phyloP scores from a whole-genome alignment of 2,797 vertebrate species.

The Fringilla coelebs region DNA sequence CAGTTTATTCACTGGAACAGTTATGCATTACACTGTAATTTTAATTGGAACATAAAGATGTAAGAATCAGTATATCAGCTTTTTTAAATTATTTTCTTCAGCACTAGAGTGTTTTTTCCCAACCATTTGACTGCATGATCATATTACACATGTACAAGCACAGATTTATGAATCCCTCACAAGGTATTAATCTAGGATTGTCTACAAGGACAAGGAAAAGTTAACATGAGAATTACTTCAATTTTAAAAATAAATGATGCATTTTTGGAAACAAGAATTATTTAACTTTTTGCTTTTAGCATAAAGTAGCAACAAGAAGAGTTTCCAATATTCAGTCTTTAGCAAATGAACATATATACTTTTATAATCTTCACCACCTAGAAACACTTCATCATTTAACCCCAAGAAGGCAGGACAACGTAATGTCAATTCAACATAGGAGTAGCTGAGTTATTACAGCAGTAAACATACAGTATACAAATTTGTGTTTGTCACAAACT shows the following conservation, averaged over 20 bases:
- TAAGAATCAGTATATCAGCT: constrained; percentile 65
- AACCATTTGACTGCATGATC: constrained; percentile 67
- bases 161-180: constrained; percentile 65
- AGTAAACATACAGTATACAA: constrained; percentile 69
- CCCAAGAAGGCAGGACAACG: constrained; percentile 67
- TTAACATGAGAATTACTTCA: constrained; percentile 60
- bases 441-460: constrained; percentile 67
- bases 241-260: constrained; percentile 64
- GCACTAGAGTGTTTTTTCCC: constrained; percentile 68
- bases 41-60: constrained; percentile 71
- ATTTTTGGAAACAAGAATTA: constrained; percentile 61
- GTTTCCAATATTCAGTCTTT: constrained; percentile 58
- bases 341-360: constrained; percentile 64
- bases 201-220: constrained; percentile 64
- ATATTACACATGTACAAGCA: constrained; percentile 67
- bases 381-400: constrained; percentile 70
- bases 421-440: constrained; percentile 60
- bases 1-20: constrained; percentile 79
- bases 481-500: constrained; percentile 58
- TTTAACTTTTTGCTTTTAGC: constrained; percentile 62
- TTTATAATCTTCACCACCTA: constrained; percentile 65
- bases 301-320: constrained; percentile 67
- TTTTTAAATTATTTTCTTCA: constrained; percentile 69
- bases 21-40: constrained; percentile 76
- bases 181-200: constrained; percentile 68